Percentiles rank a stretch among this genome's conserved stretches.
phyloP scores from a whole-genome alignment of 1,140 invertebrate genomes.

The Drosophila virilis region DNA sequence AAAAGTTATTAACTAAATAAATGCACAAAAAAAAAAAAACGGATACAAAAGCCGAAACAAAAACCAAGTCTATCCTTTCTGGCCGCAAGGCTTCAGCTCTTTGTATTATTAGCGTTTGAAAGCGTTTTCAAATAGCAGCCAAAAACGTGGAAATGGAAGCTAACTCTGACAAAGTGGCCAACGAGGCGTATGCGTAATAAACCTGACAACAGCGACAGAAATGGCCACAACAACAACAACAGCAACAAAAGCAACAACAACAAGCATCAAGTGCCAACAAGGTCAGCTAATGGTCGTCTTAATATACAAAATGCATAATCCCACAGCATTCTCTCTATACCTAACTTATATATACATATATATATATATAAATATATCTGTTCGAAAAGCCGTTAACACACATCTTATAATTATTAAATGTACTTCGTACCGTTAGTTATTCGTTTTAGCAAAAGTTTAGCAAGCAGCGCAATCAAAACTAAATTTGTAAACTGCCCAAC shows the following conservation, averaged over 20 bases:
- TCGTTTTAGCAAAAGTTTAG: constrained; percentile 52
- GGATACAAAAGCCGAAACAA: constrained; percentile 67
- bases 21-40: constrained; percentile 62
- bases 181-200: constrained; percentile 67
- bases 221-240: constrained; percentile 9
- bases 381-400: constrained; percentile 52
- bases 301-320: constrained; percentile 62
- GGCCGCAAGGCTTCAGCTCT: constrained; percentile 45
- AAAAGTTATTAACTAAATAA: constrained; percentile 79
- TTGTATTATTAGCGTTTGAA: constrained; percentile 54
- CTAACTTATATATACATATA: neutral
- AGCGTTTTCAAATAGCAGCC: constrained; percentile 20
- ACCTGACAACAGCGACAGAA: constrained; percentile 33
- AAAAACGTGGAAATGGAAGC: constrained; percentile 35
- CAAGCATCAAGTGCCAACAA: constrained; percentile 56
- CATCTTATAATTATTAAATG: constrained; percentile 63
- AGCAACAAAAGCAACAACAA: constrained; percentile 7
- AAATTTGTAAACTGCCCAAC: constrained; percentile 61
- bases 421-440: constrained; percentile 57
- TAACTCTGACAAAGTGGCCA: constrained; percentile 56
- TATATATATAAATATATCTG: constrained; percentile 50
- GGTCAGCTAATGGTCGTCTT: constrained; percentile 81
- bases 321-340: constrained; percentile 58
- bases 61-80: constrained; percentile 70
- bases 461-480: constrained; percentile 43